Base-by-base conservation (phyloP, 2,113 vertebrate species). In the Protobothrops mucrosquamatus region DNA sequence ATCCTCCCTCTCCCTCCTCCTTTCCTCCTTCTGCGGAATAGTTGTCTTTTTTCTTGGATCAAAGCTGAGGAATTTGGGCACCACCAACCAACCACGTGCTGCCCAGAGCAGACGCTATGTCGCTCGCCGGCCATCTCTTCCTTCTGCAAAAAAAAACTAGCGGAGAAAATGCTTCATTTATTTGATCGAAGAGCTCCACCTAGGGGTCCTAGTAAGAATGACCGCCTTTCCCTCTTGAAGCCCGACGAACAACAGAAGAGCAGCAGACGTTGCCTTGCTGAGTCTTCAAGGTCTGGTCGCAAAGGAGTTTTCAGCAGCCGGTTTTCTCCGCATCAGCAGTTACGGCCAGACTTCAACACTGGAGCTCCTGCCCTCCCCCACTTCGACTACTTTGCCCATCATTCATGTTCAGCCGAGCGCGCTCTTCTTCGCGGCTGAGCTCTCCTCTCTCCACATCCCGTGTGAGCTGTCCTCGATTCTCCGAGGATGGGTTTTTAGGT, bases 151-250 rank as follows among this genome's bases (percentile, higher is more conserved):
- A 52, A 89, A 89, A 51, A 51, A 51, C 4, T 43, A 9, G 10
- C 20, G 15, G 26, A n/a, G 87, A 11, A 48, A 59, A 89, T 0
- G 22, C 61, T 1, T 12, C 88, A 24, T 96, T 96, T 93, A 91
- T 52, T 89, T 46, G 88, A 96, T 93, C 96, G 74, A 95, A 96
- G 90, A 95, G 95, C 96, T 95, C 97, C 97, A 52, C 96, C 95
- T 91, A 87, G 92, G 9, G 97, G 91, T 81, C 3, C 1, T 43
- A 0, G 39, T 51, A 4, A 2, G 0, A 2, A 24, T 20, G 9
- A 4, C 59, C 8, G n/a, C 51, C 6, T 52, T 7, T 12, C 15
- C 46, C 9, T 4, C 9, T 56, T 46, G 46, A 18, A 39, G 8
- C 52, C 39, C 15, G 0, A 11, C 22, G 55, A 29, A 2, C n/a